phyloP scores from a whole-genome alignment of 2,113 vertebrate genomes.

The Gadus chalcogrammus region DNA sequence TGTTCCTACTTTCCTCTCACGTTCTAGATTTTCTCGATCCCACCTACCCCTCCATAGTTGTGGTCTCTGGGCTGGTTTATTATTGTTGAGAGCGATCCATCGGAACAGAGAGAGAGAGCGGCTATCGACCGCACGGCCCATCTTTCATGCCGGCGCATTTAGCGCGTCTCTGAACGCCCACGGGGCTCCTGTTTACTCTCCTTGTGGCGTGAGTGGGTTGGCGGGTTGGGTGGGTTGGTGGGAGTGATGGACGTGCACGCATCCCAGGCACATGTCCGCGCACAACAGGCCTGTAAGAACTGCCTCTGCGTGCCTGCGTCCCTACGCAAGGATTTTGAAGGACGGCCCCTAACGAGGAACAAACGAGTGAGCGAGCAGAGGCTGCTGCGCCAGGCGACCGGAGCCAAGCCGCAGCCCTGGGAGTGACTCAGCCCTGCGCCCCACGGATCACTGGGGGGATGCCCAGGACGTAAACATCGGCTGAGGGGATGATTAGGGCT shows the following conservation, averaged over 20 bases:
- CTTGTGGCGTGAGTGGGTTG: background rate
- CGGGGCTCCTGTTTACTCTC: conserved; percentile 65
- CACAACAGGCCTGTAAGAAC: too few species aligned
- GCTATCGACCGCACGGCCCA: conserved; percentile 56
- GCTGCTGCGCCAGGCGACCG: background rate
- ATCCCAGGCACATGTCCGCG: background rate
- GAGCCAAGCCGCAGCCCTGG: conserved; percentile 30
- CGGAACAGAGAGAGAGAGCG: conserved; percentile 61
- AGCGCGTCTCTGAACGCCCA: conserved; percentile 55
- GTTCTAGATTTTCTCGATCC: background rate
- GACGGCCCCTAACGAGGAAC: conserved; percentile 57
- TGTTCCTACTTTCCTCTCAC: background rate
- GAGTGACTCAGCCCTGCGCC: conserved; percentile 32
- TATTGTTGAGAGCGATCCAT: conserved; percentile 61
- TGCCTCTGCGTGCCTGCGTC: conserved; percentile 21
- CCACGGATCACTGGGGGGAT: conserved; percentile 21
- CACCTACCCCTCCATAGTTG: conserved; percentile 53
- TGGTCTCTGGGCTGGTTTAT: conserved; percentile 52
- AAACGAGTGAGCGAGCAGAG: conserved; percentile 41
- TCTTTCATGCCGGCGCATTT: conserved; percentile 66
- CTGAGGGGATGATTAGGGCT: background rate
- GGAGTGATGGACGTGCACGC: background rate
- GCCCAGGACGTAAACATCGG: conserved; percentile 20
- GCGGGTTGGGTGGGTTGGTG: background rate
- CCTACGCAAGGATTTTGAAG: conserved; percentile 30